Conservation (phyloP, 2,797 vertebrate genomes). For the Syndactyla subalaris region DNA sequence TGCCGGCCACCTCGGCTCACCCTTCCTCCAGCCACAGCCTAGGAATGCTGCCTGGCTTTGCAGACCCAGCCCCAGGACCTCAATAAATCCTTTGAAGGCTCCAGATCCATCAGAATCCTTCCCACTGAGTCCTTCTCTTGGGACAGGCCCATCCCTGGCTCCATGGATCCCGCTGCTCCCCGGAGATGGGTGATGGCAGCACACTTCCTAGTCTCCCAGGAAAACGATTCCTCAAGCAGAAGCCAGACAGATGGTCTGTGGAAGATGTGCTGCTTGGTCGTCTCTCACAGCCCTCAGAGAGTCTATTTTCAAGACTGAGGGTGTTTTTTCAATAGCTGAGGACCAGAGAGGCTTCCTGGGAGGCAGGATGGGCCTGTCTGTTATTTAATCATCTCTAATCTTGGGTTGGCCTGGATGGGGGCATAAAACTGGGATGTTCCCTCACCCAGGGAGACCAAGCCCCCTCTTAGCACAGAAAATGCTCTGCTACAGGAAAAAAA, state of each 20-base stretch:
- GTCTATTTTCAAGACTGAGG: neutral
- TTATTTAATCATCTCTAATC: neutral
- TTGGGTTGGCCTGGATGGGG: neutral
- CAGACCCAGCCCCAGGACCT: neutral
- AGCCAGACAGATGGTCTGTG: neutral
- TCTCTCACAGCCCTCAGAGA: slow-evolving; percentile 2
- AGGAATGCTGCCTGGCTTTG: neutral
- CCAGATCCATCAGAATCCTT: neutral
- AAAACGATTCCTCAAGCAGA: accelerated
- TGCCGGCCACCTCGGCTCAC: neutral
- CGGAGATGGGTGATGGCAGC: neutral
- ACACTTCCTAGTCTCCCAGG: neutral
- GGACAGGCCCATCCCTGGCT: accelerated
- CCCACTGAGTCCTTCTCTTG: neutral
- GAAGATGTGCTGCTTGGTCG: neutral
- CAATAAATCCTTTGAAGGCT: neutral
- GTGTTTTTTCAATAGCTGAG: neutral
- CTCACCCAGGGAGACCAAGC: neutral
- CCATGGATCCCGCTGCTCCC: accelerated
- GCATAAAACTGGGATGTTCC: neutral
- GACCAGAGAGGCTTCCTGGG: neutral
- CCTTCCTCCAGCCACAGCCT: neutral
- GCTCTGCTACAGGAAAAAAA: neutral
- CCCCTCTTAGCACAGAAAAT: neutral
- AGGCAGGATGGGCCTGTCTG: neutral